These are phyloP conservation scores for Acrocyrtus sp. DNA, from an alignment of 2,888 invertebrate species.

Conservation along the genomic window DNA sequence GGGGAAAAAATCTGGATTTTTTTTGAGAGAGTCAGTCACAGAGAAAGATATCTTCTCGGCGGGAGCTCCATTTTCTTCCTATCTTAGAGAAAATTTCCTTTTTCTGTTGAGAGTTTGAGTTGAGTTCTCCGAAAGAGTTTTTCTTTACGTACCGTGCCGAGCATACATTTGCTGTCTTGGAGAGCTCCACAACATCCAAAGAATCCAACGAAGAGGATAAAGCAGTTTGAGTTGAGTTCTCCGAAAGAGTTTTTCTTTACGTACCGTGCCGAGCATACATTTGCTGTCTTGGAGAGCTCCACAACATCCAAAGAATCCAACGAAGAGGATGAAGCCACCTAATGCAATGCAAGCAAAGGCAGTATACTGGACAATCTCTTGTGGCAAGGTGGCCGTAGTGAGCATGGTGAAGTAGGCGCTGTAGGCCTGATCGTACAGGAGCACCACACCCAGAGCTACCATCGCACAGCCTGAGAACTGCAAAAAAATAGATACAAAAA, in stretches of 20 bases:
- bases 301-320: conserved; percentile 72
- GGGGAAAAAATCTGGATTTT: not conserved
- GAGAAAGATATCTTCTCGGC: too few relatives aligned
- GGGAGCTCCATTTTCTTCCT: not conserved
- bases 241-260: too few relatives aligned
- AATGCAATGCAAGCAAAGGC: conserved; percentile 69
- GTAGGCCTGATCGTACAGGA: conserved; percentile 70
- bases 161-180: conserved; percentile 68
- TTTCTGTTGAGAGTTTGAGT: too few relatives aligned
- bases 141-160: conserved; percentile 67
- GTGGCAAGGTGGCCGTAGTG: conserved; percentile 66
- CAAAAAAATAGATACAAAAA: conserved; percentile 23
- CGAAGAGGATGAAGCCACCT: conserved; percentile 69
- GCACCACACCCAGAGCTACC: conserved; percentile 70
- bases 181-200: conserved; percentile 72
- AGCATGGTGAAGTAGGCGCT: conserved; percentile 69
- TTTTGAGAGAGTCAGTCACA: too few relatives aligned
- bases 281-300: conserved; percentile 70
- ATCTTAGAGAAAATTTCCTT: not conserved
- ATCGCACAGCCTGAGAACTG: conserved; percentile 71
- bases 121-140: too few relatives aligned
- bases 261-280: conserved; percentile 68
- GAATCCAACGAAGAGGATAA: conserved; percentile 71
- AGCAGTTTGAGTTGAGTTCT: too few relatives aligned
- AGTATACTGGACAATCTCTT: conserved; percentile 68